phyloP scores from a whole-genome alignment of 2,888 invertebrate species.

The Microctonus aethiopoides region DNA sequence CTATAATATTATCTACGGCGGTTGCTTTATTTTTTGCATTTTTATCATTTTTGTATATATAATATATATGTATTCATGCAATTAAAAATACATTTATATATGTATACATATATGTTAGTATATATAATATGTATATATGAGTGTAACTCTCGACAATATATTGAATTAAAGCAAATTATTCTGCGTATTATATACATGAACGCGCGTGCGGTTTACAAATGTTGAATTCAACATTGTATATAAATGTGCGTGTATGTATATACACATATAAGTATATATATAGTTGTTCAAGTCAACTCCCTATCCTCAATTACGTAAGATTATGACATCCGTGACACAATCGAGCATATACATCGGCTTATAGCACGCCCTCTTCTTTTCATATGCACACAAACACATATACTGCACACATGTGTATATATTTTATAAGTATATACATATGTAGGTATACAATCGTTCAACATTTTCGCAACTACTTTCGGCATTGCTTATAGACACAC shows the following conservation, averaged over 20 bases:
- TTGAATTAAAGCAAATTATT: constrained; percentile 31
- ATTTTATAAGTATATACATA: too few relatives aligned
- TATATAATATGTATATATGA: too few relatives aligned
- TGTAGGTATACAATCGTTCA: background rate
- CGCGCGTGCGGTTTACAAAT: constrained; percentile 38
- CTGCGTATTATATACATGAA: constrained; percentile 29
- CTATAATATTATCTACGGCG: background rate
- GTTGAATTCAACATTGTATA: too few relatives aligned
- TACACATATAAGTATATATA: background rate
- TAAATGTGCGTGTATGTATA: too few relatives aligned
- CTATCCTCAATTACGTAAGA: constrained; percentile 59
- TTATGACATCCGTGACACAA: constrained; percentile 65
- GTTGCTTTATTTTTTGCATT: background rate
- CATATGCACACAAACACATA: too few relatives aligned
- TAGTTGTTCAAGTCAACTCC: constrained; percentile 26
- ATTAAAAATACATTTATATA: background rate
- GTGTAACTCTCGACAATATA: background rate
- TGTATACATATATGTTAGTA: background rate
- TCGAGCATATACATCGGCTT: constrained; percentile 48
- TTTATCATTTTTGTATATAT: background rate
- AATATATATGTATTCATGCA: background rate
- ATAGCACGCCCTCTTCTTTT: constrained; percentile 59
- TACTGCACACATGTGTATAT: too few relatives aligned
- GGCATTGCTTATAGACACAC: background rate
- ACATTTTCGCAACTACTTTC: constrained; percentile 20